Conservation (phyloP, 2,113 vertebrate species). For the Tupaia chinensis region DNA sequence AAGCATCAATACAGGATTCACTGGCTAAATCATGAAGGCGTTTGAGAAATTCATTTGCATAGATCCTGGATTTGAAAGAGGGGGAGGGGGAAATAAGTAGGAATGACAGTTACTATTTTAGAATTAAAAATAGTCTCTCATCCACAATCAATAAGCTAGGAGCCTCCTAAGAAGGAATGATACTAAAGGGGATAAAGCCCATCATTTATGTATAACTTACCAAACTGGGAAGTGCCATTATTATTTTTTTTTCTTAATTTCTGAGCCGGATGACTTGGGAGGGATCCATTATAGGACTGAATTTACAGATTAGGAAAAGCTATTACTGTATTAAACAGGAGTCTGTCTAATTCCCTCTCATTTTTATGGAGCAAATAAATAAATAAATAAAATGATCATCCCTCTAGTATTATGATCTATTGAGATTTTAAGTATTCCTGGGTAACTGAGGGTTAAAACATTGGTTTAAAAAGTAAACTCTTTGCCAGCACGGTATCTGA, state of each 20-base stretch:
- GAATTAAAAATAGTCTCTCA: not conserved
- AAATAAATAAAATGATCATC: not conserved
- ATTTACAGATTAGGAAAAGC: not conserved
- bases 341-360: not conserved
- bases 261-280: slow-evolving; percentile 5
- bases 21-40: not conserved
- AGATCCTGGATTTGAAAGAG: not conserved
- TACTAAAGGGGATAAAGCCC: not conserved
- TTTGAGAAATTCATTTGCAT: not conserved
- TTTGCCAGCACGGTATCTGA: not conserved
- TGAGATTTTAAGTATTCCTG: not conserved
- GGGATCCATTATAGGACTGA: not conserved
- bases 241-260: not conserved
- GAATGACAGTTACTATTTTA: not conserved
- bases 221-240: not conserved
- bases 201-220: not conserved
- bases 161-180: not conserved
- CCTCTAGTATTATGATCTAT: not conserved
- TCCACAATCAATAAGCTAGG: not conserved
- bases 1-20: accelerated
- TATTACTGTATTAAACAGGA: not conserved
- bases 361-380: not conserved
- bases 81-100: not conserved
- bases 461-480: not conserved
- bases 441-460: not conserved